phyloP scores from a whole-genome alignment of 1,140 invertebrate genomes.

The Penaeus indicus region DNA sequence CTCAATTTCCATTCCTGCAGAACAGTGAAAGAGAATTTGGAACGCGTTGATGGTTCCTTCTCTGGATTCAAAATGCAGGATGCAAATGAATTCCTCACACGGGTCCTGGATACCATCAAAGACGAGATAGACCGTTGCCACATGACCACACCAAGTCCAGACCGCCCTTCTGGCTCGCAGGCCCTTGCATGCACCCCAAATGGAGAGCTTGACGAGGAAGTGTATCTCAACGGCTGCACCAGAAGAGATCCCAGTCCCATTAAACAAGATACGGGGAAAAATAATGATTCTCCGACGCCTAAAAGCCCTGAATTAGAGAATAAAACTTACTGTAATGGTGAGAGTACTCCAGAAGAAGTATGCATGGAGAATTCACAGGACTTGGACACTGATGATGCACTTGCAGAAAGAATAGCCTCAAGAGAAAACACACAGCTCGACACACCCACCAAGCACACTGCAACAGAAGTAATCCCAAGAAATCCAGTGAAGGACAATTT shows the following conservation, averaged over 20 bases:
- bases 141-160: conserved; percentile 43
- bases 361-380: not conserved
- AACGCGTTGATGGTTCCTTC: conserved; percentile 65
- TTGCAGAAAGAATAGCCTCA: not conserved
- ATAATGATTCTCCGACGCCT: not conserved
- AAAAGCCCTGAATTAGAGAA: conserved; percentile 1
- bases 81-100: conserved; percentile 67
- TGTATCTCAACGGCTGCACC: conserved; percentile 3
- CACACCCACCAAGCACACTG: not conserved
- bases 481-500: conserved; percentile 65
- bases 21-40: conserved; percentile 65
- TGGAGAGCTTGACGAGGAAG: conserved; percentile 22
- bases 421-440: not conserved
- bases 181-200: not conserved
- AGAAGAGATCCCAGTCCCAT: not conserved
- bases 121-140: conserved; percentile 65
- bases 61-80: conserved; percentile 67
- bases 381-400: not conserved
- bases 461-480: conserved; percentile 18
- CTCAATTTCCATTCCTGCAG: conserved; percentile 39
- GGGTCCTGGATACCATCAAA: conserved; percentile 66
- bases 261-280: not conserved
- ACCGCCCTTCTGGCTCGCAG: conserved; percentile 1
- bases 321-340: not conserved
- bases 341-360: not conserved